Percentiles rank a stretch among this genome's conserved stretches.
These are phyloP conservation scores for Calliphora vicina DNA, from an alignment of 1,140 invertebrate species.

Conservation along the genomic window DNA sequence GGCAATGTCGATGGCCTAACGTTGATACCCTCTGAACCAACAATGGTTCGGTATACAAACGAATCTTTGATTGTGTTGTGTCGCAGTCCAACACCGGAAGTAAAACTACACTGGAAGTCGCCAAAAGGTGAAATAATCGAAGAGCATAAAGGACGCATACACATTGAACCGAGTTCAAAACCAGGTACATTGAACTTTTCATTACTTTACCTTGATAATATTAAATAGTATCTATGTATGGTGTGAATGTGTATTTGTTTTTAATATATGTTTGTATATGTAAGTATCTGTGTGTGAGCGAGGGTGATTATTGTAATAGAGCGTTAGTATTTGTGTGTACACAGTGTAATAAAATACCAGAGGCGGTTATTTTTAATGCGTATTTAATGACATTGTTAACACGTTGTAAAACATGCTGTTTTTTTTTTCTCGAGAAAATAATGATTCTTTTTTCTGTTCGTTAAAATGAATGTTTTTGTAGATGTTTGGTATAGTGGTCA, in stretches of 20 bases:
- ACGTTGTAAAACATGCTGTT: slow-evolving; percentile 25
- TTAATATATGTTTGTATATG: too few relatives aligned
- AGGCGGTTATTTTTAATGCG: slow-evolving; percentile 22
- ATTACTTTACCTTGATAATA: not conserved
- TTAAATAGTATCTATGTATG: not conserved
- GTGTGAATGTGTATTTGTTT: not conserved
- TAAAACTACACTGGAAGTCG: slow-evolving; percentile 60
- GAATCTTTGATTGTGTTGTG: slow-evolving; percentile 63
- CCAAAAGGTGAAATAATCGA: slow-evolving; percentile 60
- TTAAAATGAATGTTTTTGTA: too few relatives aligned
- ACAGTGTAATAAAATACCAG: not conserved
- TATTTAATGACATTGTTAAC: slow-evolving; percentile 37
- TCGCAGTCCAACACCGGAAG: slow-evolving; percentile 49
- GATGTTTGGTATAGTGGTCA: too few relatives aligned
- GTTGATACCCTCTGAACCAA: slow-evolving; percentile 53
- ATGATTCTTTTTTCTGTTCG: not conserved
- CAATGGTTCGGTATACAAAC: slow-evolving; percentile 62
- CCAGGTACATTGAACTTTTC: slow-evolving; percentile 24
- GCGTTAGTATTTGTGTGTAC: not conserved
- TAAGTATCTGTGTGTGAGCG: not conserved
- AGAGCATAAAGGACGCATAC: slow-evolving; percentile 61
- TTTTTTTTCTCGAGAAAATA: not conserved
- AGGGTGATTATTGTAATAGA: not conserved
- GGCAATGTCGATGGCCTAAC: slow-evolving; percentile 48
- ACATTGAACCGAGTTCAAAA: slow-evolving; percentile 55